These are phyloP conservation scores for Drosophila subquinaria DNA, from an alignment of 2,888 invertebrate species.

Conservation along the genomic window DNA sequence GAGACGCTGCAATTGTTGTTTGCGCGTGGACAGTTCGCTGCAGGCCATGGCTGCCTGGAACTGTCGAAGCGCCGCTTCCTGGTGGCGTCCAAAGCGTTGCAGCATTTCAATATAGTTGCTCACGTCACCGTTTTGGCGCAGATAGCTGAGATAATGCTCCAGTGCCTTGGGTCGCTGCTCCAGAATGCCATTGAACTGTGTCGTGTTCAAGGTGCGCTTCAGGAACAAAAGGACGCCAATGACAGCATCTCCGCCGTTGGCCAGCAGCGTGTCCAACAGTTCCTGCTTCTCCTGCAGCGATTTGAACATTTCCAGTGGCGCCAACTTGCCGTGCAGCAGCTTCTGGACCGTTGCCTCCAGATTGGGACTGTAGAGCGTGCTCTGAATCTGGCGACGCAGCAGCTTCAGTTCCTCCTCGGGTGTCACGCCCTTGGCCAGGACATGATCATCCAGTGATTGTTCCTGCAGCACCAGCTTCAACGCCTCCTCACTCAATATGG, in stretches of 20 bases:
- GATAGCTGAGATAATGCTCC: slow-evolving; percentile 90
- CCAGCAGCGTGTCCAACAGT: slow-evolving; percentile 90
- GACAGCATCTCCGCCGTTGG: slow-evolving; percentile 91
- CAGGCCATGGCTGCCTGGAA: slow-evolving; percentile 83
- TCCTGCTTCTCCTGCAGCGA: slow-evolving; percentile 90
- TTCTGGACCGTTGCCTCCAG: slow-evolving; percentile 79
- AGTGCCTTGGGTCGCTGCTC: slow-evolving; percentile 90
- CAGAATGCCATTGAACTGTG: slow-evolving; percentile 90
- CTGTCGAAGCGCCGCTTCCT: slow-evolving; percentile 88
- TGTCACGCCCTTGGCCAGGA: slow-evolving; percentile 82
- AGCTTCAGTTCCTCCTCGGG: slow-evolving; percentile 85
- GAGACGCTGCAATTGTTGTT: slow-evolving; percentile 75
- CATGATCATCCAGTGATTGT: slow-evolving; percentile 79
- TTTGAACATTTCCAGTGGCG: slow-evolving; percentile 86
- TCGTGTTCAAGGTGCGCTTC: slow-evolving; percentile 90
- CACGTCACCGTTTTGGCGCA: slow-evolving; percentile 88
- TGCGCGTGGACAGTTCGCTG: slow-evolving; percentile 79
- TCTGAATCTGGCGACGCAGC: slow-evolving; percentile 82
- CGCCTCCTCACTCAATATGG: slow-evolving; percentile 83
- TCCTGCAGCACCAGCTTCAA: slow-evolving; percentile 80
- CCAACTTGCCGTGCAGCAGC: slow-evolving; percentile 86
- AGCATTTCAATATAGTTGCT: slow-evolving; percentile 87
- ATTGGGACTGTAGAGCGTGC: slow-evolving; percentile 82
- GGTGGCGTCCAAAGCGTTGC: slow-evolving; percentile 89
- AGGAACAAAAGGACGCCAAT: slow-evolving; percentile 89